A percentile compares a stretch with the other conserved stretches of the same genome.
phyloP scores from a whole-genome alignment of 2,113 vertebrate genomes.

The Gnathonemus echidnorhynchus region DNA sequence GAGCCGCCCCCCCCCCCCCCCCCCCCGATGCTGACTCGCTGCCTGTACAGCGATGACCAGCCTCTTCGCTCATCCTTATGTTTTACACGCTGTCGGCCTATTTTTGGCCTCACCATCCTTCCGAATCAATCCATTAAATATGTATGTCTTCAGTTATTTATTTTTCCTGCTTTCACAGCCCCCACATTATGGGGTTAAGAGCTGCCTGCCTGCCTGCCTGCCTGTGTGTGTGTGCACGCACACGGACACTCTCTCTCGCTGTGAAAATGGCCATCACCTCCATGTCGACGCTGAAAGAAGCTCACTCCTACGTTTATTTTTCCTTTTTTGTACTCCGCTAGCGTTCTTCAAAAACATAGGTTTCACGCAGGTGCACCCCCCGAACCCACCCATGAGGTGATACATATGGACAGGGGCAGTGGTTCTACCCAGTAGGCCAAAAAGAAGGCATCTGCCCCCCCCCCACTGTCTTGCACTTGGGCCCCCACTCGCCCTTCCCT shows the following conservation, averaged over 20 bases:
- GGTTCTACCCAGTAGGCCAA: too few species aligned
- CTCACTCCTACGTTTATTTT: background rate
- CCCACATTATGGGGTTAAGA: background rate
- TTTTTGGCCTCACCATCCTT: background rate
- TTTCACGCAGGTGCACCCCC: too few species aligned
- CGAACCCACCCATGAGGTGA: too few species aligned
- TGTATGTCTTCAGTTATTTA: background rate
- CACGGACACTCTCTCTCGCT: too few species aligned
- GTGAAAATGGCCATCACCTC: background rate
- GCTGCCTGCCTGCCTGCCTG: background rate
- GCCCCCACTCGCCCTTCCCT: background rate
- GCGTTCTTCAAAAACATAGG: background rate
- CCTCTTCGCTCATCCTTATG: background rate
- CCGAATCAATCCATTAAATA: background rate
- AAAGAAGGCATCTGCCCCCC: too few species aligned
- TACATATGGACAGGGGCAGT: too few species aligned
- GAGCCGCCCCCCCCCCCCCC: too few species aligned
- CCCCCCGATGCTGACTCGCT: too few species aligned
- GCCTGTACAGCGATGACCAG: background rate
- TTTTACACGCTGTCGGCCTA: background rate
- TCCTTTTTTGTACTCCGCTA: background rate
- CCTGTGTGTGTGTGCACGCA: background rate
- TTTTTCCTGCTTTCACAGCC: background rate
- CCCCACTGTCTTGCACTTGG: background rate
- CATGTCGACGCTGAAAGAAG: background rate